Evolutionary conservation across 1,140 invertebrate genomes (phyloP).

Genomic region (Leptopilina clavipes): DNA sequence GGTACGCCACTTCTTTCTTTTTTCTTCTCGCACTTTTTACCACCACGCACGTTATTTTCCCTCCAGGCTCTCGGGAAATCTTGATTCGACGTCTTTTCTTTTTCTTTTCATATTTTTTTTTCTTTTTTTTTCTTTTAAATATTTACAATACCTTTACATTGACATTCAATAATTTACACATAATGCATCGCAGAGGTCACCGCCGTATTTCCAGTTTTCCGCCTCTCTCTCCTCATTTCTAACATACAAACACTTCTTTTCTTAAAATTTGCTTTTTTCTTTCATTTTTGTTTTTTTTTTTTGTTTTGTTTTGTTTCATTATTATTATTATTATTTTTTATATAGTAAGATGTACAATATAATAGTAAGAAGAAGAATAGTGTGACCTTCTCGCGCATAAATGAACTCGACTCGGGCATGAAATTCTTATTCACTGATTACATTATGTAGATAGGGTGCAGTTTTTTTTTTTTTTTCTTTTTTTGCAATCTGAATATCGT

Average conservation of each 20-base stretch:
- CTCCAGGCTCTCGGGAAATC: constrained; percentile 34
- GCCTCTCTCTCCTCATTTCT: constrained; percentile 37
- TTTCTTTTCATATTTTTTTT: too few species aligned
- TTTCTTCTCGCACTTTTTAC: background rate
- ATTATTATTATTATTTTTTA: too few species aligned
- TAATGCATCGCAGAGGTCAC: constrained; percentile 46
- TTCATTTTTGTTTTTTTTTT: background rate
- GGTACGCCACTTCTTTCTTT: constrained; percentile 14
- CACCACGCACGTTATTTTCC: constrained; percentile 35
- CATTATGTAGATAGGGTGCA: constrained; percentile 47
- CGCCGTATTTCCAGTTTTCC: constrained; percentile 38
- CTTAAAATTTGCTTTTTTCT: constrained; percentile 17
- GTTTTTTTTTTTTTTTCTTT: constrained; percentile 40
- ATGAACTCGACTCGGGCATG: background rate
- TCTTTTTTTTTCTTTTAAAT: constrained; percentile 38
- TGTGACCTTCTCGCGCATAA: constrained; percentile 29
- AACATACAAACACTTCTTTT: constrained; percentile 1
- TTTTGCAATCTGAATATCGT: constrained; percentile 35
- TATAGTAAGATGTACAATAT: constrained; percentile 35
- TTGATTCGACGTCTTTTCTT: constrained; percentile 42
- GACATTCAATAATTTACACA: constrained; percentile 57
- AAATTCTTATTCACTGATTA: constrained; percentile 43
- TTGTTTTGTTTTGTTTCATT: background rate
- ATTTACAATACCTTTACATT: constrained; percentile 54
- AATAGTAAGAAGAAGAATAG: constrained; percentile 33